A percentile compares a stretch with the other conserved stretches of the same genome.
These are phyloP conservation scores for Halichoeres trimaculatus DNA, from an alignment of 2,113 vertebrate genomes.

Conservation along the genomic window DNA sequence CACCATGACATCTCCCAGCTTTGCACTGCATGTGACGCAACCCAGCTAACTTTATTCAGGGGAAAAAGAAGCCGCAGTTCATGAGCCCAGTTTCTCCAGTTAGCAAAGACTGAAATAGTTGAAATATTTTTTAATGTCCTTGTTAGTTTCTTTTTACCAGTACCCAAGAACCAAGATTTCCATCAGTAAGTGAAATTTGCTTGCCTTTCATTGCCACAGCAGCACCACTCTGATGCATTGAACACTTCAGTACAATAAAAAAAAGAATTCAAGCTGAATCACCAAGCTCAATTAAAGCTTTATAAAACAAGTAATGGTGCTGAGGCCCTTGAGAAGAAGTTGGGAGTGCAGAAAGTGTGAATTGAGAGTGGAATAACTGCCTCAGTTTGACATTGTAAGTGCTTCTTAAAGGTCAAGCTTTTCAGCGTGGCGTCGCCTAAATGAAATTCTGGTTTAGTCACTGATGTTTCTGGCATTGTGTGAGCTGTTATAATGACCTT, in stretches of 20 bases:
- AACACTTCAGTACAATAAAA: not conserved
- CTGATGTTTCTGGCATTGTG: constrained; percentile 48
- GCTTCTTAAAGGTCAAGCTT: constrained; percentile 71
- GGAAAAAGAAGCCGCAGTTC: not conserved
- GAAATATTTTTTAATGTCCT: not conserved
- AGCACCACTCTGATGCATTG: not conserved
- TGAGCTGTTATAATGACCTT: constrained; percentile 69
- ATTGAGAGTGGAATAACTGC: constrained; percentile 55
- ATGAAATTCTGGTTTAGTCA: constrained; percentile 61
- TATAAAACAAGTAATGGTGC: constrained; percentile 14
- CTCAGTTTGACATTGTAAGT: constrained; percentile 40
- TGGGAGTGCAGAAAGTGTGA: constrained; percentile 39
- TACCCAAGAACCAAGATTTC: constrained; percentile 3
- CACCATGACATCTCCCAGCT: not conserved
- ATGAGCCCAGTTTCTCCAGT: constrained; percentile 1
- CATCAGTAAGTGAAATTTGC: not conserved
- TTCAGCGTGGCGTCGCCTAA: constrained; percentile 55
- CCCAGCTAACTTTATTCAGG: not conserved
- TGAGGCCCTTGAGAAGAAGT: constrained; percentile 40
- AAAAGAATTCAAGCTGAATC: constrained; percentile 27
- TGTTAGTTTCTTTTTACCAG: not conserved
- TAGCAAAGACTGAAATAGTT: not conserved
- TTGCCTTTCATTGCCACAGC: not conserved
- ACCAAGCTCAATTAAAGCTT: constrained; percentile 24
- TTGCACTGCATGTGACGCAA: constrained; percentile 6